Percentiles rank a stretch among this genome's conserved stretches.
These are phyloP conservation scores for Rousettus leschenaultii DNA, from an alignment of 2,113 vertebrate species.

Conservation along the genomic window DNA sequence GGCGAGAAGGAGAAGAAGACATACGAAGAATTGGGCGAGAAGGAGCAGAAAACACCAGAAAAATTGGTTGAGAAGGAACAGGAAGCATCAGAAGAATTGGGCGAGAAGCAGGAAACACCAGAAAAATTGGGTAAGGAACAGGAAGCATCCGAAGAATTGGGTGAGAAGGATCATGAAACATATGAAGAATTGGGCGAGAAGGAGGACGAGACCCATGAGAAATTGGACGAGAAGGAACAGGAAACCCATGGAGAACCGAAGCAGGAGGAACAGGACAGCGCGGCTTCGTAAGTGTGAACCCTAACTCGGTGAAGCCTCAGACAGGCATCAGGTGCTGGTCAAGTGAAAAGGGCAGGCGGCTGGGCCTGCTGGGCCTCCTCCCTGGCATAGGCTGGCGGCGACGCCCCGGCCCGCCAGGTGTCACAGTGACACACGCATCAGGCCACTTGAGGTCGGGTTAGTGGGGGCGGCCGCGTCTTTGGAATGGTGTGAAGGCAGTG, in stretches of 20 bases:
- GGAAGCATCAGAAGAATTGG: neutral
- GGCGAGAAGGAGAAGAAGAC: neutral
- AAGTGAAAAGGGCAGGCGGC: neutral
- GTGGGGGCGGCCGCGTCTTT: neutral
- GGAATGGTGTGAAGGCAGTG: neutral
- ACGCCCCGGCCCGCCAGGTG: neutral
- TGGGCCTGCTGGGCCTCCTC: neutral
- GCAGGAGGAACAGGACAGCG: neutral
- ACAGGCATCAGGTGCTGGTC: too few species aligned
- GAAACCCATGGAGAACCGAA: neutral
- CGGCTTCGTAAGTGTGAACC: neutral
- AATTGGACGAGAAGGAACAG: neutral
- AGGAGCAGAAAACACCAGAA: neutral
- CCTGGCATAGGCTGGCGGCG: neutral
- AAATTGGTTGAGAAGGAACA: neutral
- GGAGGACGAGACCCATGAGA: neutral
- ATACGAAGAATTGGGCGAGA: fast-evolving
- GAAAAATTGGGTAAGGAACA: neutral
- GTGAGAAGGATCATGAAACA: fast-evolving
- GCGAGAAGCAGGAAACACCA: neutral
- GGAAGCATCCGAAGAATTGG: neutral
- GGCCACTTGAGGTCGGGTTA: neutral
- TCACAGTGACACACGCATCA: neutral
- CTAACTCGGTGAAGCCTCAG: neutral
- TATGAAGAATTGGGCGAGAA: neutral